A percentile compares a stretch with the other conserved stretches of the same genome.
phyloP scores from a whole-genome alignment of 53 echinoderm and acorn worm species.

The Temnopleurus reevesii region DNA sequence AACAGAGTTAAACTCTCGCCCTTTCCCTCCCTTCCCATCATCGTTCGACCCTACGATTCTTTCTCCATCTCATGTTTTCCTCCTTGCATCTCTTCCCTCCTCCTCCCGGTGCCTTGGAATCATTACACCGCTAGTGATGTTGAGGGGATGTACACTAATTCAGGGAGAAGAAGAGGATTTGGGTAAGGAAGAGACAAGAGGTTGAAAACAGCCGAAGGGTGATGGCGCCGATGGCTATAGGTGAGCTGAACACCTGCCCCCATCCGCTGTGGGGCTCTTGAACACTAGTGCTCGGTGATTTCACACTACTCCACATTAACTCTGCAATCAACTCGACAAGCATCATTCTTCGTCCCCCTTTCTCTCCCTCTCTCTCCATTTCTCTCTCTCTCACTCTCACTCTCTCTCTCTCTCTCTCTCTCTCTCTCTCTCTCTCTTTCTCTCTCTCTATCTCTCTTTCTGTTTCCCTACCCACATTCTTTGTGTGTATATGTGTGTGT shows the following conservation, averaged over 20 bases:
- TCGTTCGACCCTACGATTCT: not conserved
- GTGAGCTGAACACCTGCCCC: constrained; percentile 58
- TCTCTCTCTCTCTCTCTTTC: not conserved
- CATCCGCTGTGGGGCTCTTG: constrained; percentile 21
- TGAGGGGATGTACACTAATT: constrained; percentile 45
- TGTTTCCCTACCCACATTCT: too few species aligned
- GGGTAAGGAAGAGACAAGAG: constrained; percentile 29
- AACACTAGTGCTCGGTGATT: constrained; percentile 51
- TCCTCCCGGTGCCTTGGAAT: constrained; percentile 14
- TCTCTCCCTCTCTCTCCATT: not conserved
- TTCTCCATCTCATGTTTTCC: constrained; percentile 23
- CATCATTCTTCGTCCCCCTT: not conserved
- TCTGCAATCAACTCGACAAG: not conserved
- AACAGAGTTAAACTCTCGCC: constrained; percentile 10
- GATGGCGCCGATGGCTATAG: constrained; percentile 53
- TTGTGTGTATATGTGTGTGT: too few species aligned
- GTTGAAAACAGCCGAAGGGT: constrained; percentile 50
- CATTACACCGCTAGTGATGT: constrained; percentile 60
- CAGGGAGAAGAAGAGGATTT: constrained; percentile 56
- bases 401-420: not conserved
- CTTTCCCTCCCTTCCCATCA: not conserved
- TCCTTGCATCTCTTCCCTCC: constrained; percentile 18
- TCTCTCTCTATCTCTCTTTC: not conserved
- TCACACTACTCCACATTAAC: constrained; percentile 38
- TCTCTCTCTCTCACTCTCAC: not conserved